These are phyloP conservation scores for Zele albiditarsus DNA, from an alignment of 2,888 invertebrate species.

Conservation along the genomic window DNA sequence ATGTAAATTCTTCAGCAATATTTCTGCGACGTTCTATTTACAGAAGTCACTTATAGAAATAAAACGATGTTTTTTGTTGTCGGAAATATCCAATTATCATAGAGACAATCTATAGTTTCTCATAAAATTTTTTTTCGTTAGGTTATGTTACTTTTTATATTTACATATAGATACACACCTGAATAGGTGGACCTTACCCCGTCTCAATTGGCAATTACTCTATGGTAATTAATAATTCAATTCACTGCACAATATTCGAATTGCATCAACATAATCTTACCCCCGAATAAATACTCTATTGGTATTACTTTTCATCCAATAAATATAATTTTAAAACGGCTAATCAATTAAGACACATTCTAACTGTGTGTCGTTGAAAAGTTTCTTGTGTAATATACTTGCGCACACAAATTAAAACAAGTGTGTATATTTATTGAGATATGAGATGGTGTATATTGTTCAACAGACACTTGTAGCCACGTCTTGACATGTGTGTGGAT, in stretches of 20 bases:
- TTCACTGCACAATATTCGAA: neutral
- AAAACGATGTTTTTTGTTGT: neutral
- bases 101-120: no score
- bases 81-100: no score
- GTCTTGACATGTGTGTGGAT: neutral
- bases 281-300: neutral
- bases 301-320: no score
- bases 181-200: neutral
- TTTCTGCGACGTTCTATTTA: no score
- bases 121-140: no score
- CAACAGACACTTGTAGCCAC: constrained; percentile 7
- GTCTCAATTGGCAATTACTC: neutral
- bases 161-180: neutral
- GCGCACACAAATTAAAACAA: neutral
- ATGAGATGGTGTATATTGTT: neutral
- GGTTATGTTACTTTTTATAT: no score
- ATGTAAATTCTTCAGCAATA: no score
- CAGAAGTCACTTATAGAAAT: neutral
- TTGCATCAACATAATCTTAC: no score
- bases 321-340: no score
- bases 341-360: neutral
- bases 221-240: neutral
- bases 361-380: neutral
- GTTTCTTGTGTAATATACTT: neutral
- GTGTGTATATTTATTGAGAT: constrained; percentile 8